phyloP scores from a whole-genome alignment of 2,888 invertebrate species.

The Parelbella ahira region DNA sequence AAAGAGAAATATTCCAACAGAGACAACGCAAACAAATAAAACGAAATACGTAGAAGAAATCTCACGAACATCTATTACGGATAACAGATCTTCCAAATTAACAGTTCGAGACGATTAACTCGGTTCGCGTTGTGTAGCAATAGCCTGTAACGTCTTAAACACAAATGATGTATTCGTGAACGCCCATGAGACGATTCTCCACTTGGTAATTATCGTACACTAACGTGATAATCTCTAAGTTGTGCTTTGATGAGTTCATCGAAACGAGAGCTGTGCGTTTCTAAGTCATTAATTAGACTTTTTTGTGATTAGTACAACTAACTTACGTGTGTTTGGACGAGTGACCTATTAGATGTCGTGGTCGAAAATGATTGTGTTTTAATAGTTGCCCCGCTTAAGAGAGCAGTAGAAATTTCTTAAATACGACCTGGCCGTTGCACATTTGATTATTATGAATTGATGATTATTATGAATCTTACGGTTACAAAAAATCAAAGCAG shows the following conservation, averaged over 20 bases:
- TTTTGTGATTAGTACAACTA: slow-evolving; percentile 38
- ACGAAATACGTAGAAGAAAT: slow-evolving; percentile 41
- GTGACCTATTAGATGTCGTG: slow-evolving; percentile 25
- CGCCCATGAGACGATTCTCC: slow-evolving; percentile 58
- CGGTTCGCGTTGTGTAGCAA: slow-evolving; percentile 45
- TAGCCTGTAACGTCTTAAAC: slow-evolving; percentile 71
- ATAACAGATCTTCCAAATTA: slow-evolving; percentile 62
- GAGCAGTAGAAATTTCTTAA: neutral
- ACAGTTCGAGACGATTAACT: slow-evolving; percentile 58
- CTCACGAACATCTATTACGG: slow-evolving; percentile 59
- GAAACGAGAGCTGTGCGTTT: slow-evolving; percentile 41
- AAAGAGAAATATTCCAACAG: slow-evolving; percentile 13
- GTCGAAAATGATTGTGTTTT: slow-evolving; percentile 22
- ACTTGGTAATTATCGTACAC: slow-evolving; percentile 63
- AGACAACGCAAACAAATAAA: slow-evolving; percentile 30
- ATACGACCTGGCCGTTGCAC: slow-evolving; percentile 2
- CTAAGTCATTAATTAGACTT: slow-evolving; percentile 51
- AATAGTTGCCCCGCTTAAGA: slow-evolving; percentile 14
- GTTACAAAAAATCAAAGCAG: no score
- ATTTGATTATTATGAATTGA: neutral
- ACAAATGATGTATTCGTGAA: slow-evolving; percentile 72
- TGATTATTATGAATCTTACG: no score
- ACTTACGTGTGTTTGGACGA: neutral
- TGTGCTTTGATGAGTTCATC: slow-evolving; percentile 73
- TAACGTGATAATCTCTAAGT: slow-evolving; percentile 70